These are phyloP conservation scores for Drosophila fuyamai DNA, from an alignment of 1,140 invertebrate species.

Conservation along the genomic window DNA sequence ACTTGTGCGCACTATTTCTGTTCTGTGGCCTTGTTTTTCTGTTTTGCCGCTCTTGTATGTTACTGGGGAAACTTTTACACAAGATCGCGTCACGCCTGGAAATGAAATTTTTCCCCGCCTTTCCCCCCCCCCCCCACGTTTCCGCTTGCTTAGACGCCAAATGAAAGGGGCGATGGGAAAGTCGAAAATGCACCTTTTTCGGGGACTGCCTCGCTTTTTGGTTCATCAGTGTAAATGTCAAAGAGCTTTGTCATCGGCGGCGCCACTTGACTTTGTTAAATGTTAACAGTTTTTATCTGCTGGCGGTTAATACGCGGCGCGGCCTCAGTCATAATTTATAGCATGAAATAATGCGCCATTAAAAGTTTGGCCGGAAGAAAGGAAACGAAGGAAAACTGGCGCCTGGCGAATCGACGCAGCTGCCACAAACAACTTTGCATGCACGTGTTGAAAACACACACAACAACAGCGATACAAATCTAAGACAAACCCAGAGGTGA, in stretches of 20 bases:
- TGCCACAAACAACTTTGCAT: conserved; percentile 72
- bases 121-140: conserved; percentile 5
- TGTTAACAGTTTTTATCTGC: conserved; percentile 74
- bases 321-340: conserved; percentile 75
- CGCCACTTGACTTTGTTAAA: conserved; percentile 66
- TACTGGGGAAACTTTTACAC: conserved; percentile 33
- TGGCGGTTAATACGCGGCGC: conserved; percentile 48
- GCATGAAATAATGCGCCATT: conserved; percentile 79
- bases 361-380: conserved; percentile 60
- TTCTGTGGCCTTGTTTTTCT: conserved; percentile 31
- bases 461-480: conserved; percentile 64
- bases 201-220: conserved; percentile 3
- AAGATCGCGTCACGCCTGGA: conserved; percentile 42
- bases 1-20: conserved; percentile 60
- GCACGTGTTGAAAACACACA: conserved; percentile 75
- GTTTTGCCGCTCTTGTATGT: conserved; percentile 7
- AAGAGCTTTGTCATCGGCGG: conserved; percentile 37
- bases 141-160: conserved; percentile 40
- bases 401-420: conserved; percentile 40
- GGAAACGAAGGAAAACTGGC: conserved; percentile 29
- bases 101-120: conserved; percentile 35
- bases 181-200: conserved; percentile 20
- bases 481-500: conserved; percentile 54
- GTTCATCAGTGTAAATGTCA: conserved; percentile 61
- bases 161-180: conserved; percentile 23